Evolutionary conservation across 2,888 invertebrate species (phyloP), one percentile per base, ranked within the genome.

Genomic region (Biston betularia): DNA sequence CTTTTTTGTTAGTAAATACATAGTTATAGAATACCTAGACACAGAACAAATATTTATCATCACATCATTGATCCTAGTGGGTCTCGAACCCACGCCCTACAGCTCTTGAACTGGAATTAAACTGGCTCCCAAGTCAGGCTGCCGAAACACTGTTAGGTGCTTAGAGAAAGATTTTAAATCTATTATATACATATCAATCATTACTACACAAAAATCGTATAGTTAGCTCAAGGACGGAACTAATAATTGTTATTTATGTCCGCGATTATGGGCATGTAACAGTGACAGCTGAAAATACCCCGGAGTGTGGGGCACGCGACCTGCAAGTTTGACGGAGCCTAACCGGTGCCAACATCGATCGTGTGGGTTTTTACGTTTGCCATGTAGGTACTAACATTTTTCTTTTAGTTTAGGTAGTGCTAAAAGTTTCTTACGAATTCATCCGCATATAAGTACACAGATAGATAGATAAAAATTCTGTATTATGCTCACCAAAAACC

Each of bases 271-370:
- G 40, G 68, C 63, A 66, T 48, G 62, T 58, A 52, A 56, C 55
- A 65, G 67, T 73, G 69, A 70, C 65, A 79, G 59, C 68, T 72
- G 68, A 64, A 75, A 71, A 78, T 74, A 66, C 72, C 63, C 71
- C 71, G 63, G 65, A 68, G 69, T 60, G 42, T 62, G 56, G 54
- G 70, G 76, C 87, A 86, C 83, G 85, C 85, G 77, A 87, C 78
- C 69, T 76, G 79, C 80, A 81, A 72, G 71, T 69, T 71, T 67
- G 50, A 38, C 38, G 35, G 6, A 24, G 24, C 24, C 24, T 24
- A 24, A 24, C 1, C 24, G 24, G 48, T 46, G 34, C 52, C 7
- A 40, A 40, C 15, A 40, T 33, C 38, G 38, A 53, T 53, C 53
- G 40, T 12, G 14, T 6, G 53, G 50, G 12, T 34, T 1, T 48